Base-by-base conservation (phyloP, 2,113 vertebrate species). In the Carollia perspicillata region DNA sequence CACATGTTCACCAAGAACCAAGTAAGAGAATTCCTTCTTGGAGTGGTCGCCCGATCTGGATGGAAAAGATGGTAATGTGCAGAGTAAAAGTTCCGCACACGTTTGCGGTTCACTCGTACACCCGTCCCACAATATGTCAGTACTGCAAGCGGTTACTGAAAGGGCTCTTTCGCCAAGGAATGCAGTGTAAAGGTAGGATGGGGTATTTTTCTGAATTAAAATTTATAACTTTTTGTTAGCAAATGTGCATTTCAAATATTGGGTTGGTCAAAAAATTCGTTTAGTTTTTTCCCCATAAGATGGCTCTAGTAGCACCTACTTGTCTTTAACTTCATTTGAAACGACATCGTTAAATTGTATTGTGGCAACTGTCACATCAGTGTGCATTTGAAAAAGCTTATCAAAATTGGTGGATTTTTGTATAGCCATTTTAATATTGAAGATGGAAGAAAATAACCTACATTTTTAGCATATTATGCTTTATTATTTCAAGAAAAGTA, bases 61-160 rank as follows among this genome's bases (percentile, higher is more conserved):
- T 99, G 99, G 99, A 99, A 10, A 99, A 99, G 98, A 99, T 99
- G 99, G 99, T 99, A 63, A 99, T 99, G 97, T 99, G 99, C 5
- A 99, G 99, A 83, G 99, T 99, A 30, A 99, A 99, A 98, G 99
- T 99, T 93, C 99, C 99, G 0, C 99, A 99, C 97, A 99, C 99
- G 11, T 99, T 99, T 93, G 99, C 99, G 90, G 99, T 99, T 91
- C 99, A 99, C 97, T 99, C 99, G n/a, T 99, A 99, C 33, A 99
- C 99, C 3, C 99, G 99, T 3, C 99, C 99, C 55, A 99, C 99
- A n/a, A 99, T 99, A 97, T 99, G 99, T 96, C 99, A 99, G 98
- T 99, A 99, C 96, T 99, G 99, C 98, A 99, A 99, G 97, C 98
- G 99, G 17, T 98, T 99, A 87, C 99, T 99, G 23, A 99, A 99